These are phyloP conservation scores for Spea multiplicata DNA, from an alignment of 2,113 vertebrate species.

Conservation along the genomic window DNA sequence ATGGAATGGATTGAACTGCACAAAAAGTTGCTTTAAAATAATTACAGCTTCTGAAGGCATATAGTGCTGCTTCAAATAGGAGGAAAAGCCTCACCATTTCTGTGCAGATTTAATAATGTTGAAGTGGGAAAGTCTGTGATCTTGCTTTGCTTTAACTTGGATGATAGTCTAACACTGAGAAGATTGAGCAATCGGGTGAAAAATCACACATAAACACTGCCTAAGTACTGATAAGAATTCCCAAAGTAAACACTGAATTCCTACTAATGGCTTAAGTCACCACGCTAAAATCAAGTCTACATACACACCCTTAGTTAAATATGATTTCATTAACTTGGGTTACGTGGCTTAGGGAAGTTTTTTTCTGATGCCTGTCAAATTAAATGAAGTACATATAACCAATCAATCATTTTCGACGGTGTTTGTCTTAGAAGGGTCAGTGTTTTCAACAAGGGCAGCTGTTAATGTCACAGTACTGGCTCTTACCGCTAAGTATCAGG, in stretches of 20 bases:
- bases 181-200: conserved; percentile 73
- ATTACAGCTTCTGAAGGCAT: conserved; percentile 37
- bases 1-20: too few species aligned
- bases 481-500: conserved; percentile 5
- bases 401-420: conserved; percentile 65
- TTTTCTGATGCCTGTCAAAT: conserved; percentile 63
- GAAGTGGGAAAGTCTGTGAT: conserved; percentile 63
- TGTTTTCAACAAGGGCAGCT: conserved; percentile 46
- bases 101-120: conserved; percentile 64
- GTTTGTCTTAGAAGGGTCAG: conserved; percentile 52
- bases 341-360: conserved; percentile 63
- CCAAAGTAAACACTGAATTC: conserved; percentile 80
- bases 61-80: conserved; percentile 53
- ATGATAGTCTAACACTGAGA: conserved; percentile 63
- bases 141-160: conserved; percentile 67
- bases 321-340: conserved; percentile 77
- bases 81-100: conserved; percentile 56
- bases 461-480: conserved; percentile 20
- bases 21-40: too few species aligned
- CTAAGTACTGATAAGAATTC: conserved; percentile 80
- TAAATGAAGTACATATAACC: conserved; percentile 61
- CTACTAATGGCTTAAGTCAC: conserved; percentile 83
- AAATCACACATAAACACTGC: conserved; percentile 78
- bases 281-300: conserved; percentile 78
- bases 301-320: conserved; percentile 79